Conservation (phyloP, 2,888 invertebrate genomes). For the Lumbricus terrestris region DNA sequence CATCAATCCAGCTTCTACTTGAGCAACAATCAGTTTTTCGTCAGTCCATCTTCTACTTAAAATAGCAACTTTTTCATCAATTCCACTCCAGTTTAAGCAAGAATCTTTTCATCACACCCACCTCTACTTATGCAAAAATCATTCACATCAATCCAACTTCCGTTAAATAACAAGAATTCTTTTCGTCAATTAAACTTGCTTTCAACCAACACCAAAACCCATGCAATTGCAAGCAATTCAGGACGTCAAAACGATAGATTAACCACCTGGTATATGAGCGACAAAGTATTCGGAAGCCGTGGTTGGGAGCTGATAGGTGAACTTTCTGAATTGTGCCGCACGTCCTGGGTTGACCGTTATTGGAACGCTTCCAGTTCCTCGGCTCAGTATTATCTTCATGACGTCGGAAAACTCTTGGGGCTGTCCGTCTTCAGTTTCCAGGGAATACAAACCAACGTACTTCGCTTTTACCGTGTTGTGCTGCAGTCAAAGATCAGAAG, state of each 20-base stretch:
- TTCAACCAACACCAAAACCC: too few species aligned
- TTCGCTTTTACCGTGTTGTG: neutral
- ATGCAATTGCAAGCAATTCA: too few species aligned
- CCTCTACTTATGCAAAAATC: too few species aligned
- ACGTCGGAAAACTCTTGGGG: neutral
- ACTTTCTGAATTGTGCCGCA: neutral
- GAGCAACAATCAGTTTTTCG: too few species aligned
- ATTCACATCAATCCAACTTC: too few species aligned
- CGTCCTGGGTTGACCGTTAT: neutral
- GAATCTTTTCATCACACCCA: too few species aligned
- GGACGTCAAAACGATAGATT: neutral
- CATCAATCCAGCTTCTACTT: too few species aligned
- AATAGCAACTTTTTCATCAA: too few species aligned
- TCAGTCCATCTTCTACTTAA: too few species aligned
- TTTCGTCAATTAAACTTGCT: too few species aligned
- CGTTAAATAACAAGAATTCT: too few species aligned
- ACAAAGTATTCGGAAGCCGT: neutral
- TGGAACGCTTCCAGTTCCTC: neutral
- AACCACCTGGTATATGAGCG: neutral
- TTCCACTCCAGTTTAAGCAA: too few species aligned
- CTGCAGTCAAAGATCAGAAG: neutral
- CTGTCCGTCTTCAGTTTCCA: neutral
- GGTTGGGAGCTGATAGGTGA: neutral
- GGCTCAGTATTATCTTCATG: neutral
- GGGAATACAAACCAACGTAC: neutral